Base-by-base conservation (phyloP, 2,888 invertebrate genomes). In the Ryuthela nishihirai region DNA sequence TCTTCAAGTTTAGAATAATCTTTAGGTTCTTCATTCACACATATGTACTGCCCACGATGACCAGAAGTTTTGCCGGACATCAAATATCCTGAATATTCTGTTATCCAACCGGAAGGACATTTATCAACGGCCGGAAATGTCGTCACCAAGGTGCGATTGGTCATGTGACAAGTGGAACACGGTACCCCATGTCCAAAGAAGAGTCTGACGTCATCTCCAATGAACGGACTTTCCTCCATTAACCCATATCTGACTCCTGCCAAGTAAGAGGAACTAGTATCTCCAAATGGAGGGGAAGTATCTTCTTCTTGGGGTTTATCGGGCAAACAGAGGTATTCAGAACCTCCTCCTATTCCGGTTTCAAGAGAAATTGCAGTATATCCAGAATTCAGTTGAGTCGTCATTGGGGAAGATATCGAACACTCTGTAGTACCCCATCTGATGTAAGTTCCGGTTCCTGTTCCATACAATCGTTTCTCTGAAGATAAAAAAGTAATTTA, bases 51-150 rank as follows among this genome's bases (percentile, higher is more conserved):
- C 5, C 43, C 53, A 4, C 53, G 54, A 17, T 53, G 34, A n/a
- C 53, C 53, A 1, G 50, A 42, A 39, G 18, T 21, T 39, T 20
- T 18, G n/a, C 55, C 53, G 3, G 52, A 26, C 52, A 55, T 55
- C 29, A 61, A 9, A 41, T 47, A 61, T 18, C 61, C 61, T 1
- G 50, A 47, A 40, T 61, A 61, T 32, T 61, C 55, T 6, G 38
- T 12, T 9, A 61, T 43, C 50, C 50, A 61, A 5, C 48, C 32
- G 7, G 54, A 50, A 1, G 61, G 61, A 25, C 61, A 61, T 34
- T 25, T 34, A 15, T 46, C 41, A 2, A 10, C 15, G 9, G 49
- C 60, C 1, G 54, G 48, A 17, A 60, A 54, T 1, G 43, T 38
- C 20, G 45, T 44, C 12, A 54, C 35, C 0, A 59, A 38, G 1